Evolutionary conservation across 2,113 vertebrate species (phyloP).

Genomic region (Scomber japonicus): DNA sequence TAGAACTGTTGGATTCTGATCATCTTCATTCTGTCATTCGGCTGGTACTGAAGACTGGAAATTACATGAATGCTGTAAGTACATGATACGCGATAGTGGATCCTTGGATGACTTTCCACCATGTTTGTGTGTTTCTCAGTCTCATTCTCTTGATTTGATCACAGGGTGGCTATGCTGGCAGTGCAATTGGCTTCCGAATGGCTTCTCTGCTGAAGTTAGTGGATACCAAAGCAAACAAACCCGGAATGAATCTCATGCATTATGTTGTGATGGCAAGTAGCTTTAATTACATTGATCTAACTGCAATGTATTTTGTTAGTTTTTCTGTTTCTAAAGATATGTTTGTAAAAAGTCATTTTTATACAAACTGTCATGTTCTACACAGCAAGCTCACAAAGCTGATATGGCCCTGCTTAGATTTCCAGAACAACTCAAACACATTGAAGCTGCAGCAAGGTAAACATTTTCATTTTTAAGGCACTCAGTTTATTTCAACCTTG

Average conservation of each 20-base stretch:
- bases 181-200: conserved; percentile 86
- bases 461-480: background rate
- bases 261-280: conserved; percentile 86
- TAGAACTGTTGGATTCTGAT: conserved; percentile 86
- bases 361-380: conserved; percentile 18
- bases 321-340: background rate
- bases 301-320: background rate
- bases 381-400: conserved; percentile 83
- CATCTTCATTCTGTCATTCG: conserved; percentile 86
- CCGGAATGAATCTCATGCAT: conserved; percentile 89
- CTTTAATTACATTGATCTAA: conserved; percentile 2
- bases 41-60: conserved; percentile 87
- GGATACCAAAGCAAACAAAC: conserved; percentile 88
- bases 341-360: background rate
- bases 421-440: conserved; percentile 78
- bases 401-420: conserved; percentile 80
- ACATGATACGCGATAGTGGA: background rate
- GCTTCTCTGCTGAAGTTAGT: conserved; percentile 85
- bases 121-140: conserved; percentile 9
- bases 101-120: background rate
- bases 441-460: conserved; percentile 81
- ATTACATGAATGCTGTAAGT: conserved; percentile 89
- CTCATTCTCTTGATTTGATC: background rate
- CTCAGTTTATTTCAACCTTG: background rate
- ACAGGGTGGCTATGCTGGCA: conserved; percentile 86